Percentiles rank a stretch among this genome's conserved stretches.
Conservation (phyloP, 2,797 vertebrate genomes). For the Steatocranus sp. region DNA sequence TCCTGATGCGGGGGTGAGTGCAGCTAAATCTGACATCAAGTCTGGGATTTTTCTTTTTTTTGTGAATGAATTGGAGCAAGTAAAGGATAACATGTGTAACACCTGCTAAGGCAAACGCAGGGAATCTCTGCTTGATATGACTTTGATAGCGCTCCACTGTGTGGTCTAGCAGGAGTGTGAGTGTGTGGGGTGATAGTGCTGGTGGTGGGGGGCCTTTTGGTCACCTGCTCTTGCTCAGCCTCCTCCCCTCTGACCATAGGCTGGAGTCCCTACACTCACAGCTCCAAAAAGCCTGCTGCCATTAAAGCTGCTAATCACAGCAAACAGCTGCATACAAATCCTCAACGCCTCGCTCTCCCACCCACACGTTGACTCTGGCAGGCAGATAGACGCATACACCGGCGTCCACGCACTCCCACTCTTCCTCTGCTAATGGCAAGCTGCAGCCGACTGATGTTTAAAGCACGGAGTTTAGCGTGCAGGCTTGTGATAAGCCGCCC, state of each 20-base stretch:
- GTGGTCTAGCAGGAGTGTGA: conserved; percentile 38
- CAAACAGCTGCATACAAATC: conserved; percentile 70
- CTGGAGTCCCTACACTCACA: conserved; percentile 38
- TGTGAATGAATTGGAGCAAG: neutral
- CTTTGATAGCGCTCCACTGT: conserved; percentile 5
- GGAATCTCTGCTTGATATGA: neutral
- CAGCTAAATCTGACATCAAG: conserved; percentile 6
- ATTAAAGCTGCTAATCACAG: conserved; percentile 64
- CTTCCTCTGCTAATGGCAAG: conserved; percentile 46
- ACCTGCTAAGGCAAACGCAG: conserved; percentile 8
- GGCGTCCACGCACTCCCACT: conserved; percentile 44
- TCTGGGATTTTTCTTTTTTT: neutral
- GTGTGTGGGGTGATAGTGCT: neutral
- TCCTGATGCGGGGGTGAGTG: neutral
- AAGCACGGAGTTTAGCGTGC: conserved; percentile 63
- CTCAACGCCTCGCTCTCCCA: conserved; percentile 50
- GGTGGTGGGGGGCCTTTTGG: neutral
- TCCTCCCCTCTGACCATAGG: conserved; percentile 31
- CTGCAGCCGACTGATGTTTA: conserved; percentile 62
- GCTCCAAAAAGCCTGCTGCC: conserved; percentile 42
- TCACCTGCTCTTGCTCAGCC: conserved; percentile 37
- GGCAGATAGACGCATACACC: conserved; percentile 16
- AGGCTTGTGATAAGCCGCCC: conserved; percentile 72
- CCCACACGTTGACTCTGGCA: conserved; percentile 46
- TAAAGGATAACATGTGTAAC: neutral